Conservation (phyloP, 2,113 vertebrate species). For the Himantopus leucocephalus region DNA sequence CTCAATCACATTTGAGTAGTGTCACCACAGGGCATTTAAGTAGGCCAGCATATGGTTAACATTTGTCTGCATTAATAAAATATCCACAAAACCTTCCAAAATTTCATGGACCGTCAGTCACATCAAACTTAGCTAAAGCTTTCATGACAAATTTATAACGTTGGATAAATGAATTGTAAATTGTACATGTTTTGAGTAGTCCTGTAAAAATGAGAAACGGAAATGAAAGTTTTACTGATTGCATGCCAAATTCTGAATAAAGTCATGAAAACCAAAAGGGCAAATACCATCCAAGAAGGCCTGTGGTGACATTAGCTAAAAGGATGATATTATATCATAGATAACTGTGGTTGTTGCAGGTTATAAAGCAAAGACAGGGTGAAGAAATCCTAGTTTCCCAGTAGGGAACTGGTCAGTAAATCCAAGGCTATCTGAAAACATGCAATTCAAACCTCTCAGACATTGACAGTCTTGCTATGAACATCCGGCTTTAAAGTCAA, state of each 20-base stretch:
- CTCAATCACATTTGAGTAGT: neutral
- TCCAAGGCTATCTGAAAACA: neutral
- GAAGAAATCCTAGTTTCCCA: neutral
- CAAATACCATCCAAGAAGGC: neutral
- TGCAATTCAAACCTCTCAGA: neutral
- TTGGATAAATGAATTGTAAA: slow-evolving; percentile 11
- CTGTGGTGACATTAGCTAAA: neutral
- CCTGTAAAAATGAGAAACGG: neutral
- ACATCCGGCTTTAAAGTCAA: neutral
- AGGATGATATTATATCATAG: neutral
- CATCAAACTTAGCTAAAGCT: neutral
- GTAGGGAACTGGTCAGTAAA: neutral
- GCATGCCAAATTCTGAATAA: neutral
- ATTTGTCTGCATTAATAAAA: slow-evolving; percentile 43
- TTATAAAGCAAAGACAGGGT: neutral
- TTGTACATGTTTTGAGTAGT: neutral
- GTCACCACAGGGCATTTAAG: neutral
- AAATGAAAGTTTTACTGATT: neutral
- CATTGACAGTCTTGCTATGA: neutral
- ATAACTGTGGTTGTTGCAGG: neutral
- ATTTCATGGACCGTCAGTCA: neutral
- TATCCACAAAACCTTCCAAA: slow-evolving; percentile 22
- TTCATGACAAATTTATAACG: neutral
- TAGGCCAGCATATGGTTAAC: slow-evolving; percentile 34
- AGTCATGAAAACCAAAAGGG: neutral